These are phyloP conservation scores for Lissocephala sabroskyi DNA, from an alignment of 2,888 invertebrate genomes.

Conservation along the genomic window DNA sequence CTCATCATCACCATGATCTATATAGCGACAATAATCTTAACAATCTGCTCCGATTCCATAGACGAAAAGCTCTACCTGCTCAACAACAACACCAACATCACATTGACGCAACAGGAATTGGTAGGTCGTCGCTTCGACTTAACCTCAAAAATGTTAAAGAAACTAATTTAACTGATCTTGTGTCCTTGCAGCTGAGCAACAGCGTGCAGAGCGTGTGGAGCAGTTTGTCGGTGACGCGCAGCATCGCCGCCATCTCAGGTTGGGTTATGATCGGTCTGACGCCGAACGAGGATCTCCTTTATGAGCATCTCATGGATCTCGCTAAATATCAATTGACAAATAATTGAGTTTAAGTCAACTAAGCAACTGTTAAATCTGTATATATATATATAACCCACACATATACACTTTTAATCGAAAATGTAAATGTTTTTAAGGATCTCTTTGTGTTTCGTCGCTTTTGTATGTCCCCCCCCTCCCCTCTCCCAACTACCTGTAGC, in stretches of 20 bases:
- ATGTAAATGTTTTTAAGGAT: too few relatives aligned
- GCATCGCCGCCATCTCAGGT: conserved; percentile 74
- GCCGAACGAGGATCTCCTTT: conserved; percentile 74
- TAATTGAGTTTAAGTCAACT: conserved; percentile 63
- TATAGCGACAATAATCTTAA: conserved; percentile 72
- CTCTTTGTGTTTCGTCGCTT: conserved; percentile 21
- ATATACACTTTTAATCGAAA: conserved; percentile 3
- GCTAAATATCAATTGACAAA: conserved; percentile 72
- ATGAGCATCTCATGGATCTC: conserved; percentile 73
- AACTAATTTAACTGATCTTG: conserved; percentile 21
- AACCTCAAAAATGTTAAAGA: too few relatives aligned
- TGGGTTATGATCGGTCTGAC: conserved; percentile 75
- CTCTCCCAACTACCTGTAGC: too few relatives aligned
- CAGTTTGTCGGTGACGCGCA: conserved; percentile 74
- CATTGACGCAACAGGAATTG: conserved; percentile 69
- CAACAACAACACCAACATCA: conserved; percentile 68
- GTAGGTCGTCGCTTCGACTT: too few relatives aligned
- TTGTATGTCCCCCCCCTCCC: too few relatives aligned
- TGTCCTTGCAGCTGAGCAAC: conserved; percentile 25
- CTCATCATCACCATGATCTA: conserved; percentile 73
- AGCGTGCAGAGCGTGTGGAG: conserved; percentile 74
- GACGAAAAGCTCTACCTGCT: conserved; percentile 69
- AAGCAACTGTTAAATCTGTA: not conserved
- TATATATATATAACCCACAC: not conserved
- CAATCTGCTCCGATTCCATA: conserved; percentile 72